Evolutionary conservation across 2,797 vertebrate genomes (phyloP), one percentile per base, ranked within the genome.

Genomic region (Paramormyrops hopkinsi): DNA sequence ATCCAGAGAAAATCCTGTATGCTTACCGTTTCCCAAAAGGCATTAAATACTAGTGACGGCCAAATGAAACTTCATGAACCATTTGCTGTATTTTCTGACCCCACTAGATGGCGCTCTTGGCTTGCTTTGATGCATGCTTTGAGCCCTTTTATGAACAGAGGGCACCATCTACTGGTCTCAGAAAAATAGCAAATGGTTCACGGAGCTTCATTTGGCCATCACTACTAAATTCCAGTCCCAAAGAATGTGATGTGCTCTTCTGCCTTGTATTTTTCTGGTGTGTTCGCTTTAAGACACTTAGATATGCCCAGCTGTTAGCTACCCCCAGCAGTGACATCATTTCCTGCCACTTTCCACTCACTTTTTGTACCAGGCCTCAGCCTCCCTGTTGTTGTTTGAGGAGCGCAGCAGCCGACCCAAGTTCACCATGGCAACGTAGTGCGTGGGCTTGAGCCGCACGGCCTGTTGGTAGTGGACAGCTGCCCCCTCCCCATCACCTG

Each of bases 361-460:
- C 98, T 97, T 96, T 92, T 97, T 98, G 92, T 99, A 99, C 98
- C 98, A 99, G 0, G 93, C 92, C 93, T 99, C 98, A 0, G 98
- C 98, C 91, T 97, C 95, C 89, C 95, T 94, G 93, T 97, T 99
- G 85, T 97, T 96, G 59, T 97, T 97, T 90, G 97, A 93, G 0
- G 98, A 98, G 90, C 98, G 96, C 88, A 98, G 96, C 65, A 99
- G 96, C 22, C 98, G 97, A 41, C 98, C 98, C 89, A 99, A 95
- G 92, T 99, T 99, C 92, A 98, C 97, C 98, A 99, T 99, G 91
- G 98, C 98, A 93, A 99, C 98, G 0, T 98, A 97, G 92, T 99
- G 98, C 14, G 94, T 79, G 0, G 98, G 97, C 91, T 97, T 98
- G 4, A 99, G 97, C 79, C 37, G 94, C 41, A 99, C 96, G 6